A percentile compares a stretch with the other conserved stretches of the same genome.
These are phyloP conservation scores for Clanis bilineata DNA, from an alignment of 2,888 invertebrate genomes.

Conservation along the genomic window DNA sequence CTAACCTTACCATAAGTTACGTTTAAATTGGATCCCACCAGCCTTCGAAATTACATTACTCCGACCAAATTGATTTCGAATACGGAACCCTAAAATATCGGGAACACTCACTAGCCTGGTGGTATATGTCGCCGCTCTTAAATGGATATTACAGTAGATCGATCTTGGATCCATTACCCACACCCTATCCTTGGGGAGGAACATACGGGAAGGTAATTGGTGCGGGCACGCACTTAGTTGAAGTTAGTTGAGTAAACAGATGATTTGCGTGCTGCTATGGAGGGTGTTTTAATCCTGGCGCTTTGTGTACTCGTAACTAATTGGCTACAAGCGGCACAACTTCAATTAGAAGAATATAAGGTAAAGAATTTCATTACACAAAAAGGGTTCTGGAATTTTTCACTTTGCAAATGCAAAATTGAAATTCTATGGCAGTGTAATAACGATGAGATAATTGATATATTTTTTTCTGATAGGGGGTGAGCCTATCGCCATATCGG, in stretches of 20 bases:
- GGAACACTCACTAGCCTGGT: slow-evolving; percentile 16
- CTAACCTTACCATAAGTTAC: slow-evolving; percentile 2
- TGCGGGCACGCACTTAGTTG: slow-evolving; percentile 18
- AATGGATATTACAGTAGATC: slow-evolving; percentile 57
- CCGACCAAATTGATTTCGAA: slow-evolving; percentile 13
- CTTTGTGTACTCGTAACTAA: background rate
- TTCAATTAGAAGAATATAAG: background rate
- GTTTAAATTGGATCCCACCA: slow-evolving; percentile 3
- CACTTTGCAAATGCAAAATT: too few species aligned
- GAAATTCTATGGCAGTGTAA: too few species aligned
- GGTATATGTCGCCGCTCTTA: slow-evolving; percentile 48
- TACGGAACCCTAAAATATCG: slow-evolving; percentile 15
- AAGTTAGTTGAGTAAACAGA: background rate
- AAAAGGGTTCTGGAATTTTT: too few species aligned
- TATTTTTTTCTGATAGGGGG: too few species aligned
- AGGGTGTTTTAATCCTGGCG: background rate
- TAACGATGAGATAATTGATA: too few species aligned
- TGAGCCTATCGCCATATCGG: too few species aligned
- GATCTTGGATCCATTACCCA: slow-evolving; percentile 63
- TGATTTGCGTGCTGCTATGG: background rate
- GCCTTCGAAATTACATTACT: background rate
- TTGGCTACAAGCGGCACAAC: too few species aligned
- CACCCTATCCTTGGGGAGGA: slow-evolving; percentile 36
- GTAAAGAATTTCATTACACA: too few species aligned
- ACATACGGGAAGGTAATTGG: slow-evolving; percentile 30